These are phyloP conservation scores for Elysia crispata DNA, from an alignment of 2,888 invertebrate genomes.

Conservation along the genomic window DNA sequence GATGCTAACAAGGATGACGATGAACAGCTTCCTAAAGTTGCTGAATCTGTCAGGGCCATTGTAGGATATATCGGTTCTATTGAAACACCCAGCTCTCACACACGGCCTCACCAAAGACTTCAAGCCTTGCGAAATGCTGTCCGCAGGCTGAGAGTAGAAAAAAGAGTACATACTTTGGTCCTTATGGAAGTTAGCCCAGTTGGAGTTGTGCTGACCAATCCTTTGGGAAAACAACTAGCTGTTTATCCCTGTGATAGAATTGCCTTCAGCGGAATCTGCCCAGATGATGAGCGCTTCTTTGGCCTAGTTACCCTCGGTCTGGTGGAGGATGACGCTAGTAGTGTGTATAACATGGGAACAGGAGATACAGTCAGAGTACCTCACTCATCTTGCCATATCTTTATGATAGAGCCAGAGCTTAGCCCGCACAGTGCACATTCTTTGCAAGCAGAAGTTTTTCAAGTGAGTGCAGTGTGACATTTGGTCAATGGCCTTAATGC, in stretches of 20 bases:
- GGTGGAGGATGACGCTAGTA: conserved; percentile 58
- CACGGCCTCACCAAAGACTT: conserved; percentile 79
- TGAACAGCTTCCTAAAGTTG: not conserved
- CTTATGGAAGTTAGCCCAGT: conserved; percentile 89
- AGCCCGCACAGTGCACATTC: conserved; percentile 83
- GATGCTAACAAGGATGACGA: conserved; percentile 29
- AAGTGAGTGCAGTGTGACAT: conserved; percentile 38
- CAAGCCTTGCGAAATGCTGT: conserved; percentile 90
- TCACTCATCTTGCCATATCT: conserved; percentile 90
- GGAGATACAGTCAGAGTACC: conserved; percentile 53
- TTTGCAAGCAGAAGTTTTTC: conserved; percentile 39
- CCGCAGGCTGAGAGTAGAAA: conserved; percentile 90
- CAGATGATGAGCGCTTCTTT: conserved; percentile 94
- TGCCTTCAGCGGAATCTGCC: conserved; percentile 92
- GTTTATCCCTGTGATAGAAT: conserved; percentile 91
- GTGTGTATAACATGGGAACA: conserved; percentile 41
- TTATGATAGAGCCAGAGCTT: conserved; percentile 92
- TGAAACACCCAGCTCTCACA: conserved; percentile 86
- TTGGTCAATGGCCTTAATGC: too few relatives aligned
- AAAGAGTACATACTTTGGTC: conserved; percentile 87
- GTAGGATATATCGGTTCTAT: conserved; percentile 96
- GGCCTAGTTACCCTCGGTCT: conserved; percentile 88
- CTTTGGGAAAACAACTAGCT: conserved; percentile 88
- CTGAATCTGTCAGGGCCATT: conserved; percentile 72
- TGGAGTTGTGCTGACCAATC: conserved; percentile 86